phyloP scores from a whole-genome alignment of 1,140 invertebrate genomes.

The Atta texana region DNA sequence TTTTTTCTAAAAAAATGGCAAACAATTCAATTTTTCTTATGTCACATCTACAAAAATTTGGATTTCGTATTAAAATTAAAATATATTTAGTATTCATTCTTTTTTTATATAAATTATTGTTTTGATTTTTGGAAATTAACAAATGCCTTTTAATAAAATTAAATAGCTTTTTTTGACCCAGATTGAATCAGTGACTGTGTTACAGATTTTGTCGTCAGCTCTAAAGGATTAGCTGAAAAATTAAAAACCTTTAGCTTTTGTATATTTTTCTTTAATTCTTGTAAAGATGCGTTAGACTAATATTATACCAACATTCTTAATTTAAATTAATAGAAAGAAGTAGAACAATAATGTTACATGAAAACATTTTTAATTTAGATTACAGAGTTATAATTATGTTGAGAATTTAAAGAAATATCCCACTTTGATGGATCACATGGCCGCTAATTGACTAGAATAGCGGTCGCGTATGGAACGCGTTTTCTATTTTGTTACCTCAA shows the following conservation, averaged over 20 bases:
- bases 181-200: no score
- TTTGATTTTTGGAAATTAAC: no score
- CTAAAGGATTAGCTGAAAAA: background rate
- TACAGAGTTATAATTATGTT: background rate
- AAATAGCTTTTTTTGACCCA: no score
- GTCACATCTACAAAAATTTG: no score
- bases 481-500: slow-evolving; percentile 86
- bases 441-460: slow-evolving; percentile 85
- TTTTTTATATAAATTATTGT: no score
- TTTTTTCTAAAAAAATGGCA: no score
- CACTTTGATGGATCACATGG: slow-evolving; percentile 40
- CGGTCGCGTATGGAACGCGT: slow-evolving; percentile 81
- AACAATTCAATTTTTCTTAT: no score
- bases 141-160: no score
- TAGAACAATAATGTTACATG: background rate
- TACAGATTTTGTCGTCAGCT: no score
- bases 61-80: no score
- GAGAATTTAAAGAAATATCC: background rate
- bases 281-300: background rate
- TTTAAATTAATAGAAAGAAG: background rate
- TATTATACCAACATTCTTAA: background rate
- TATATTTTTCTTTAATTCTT: background rate
- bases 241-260: background rate
- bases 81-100: no score
- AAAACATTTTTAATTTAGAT: background rate